phyloP scores from a whole-genome alignment of 2,888 invertebrate species.

The Rotaria magnacalcarata region DNA sequence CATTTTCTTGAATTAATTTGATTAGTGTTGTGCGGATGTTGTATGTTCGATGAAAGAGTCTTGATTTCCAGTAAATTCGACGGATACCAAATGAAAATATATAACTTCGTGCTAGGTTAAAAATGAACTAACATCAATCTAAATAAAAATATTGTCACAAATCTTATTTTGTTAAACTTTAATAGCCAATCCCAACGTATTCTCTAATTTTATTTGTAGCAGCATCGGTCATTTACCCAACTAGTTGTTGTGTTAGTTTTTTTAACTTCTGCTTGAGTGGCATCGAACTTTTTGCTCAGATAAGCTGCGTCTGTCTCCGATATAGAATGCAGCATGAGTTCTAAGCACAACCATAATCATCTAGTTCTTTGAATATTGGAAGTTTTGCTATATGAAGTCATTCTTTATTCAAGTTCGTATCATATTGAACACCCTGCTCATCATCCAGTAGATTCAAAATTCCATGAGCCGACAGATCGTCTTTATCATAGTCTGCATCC shows the following conservation, averaged over 20 bases:
- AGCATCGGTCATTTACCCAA: background rate
- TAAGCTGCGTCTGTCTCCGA: background rate
- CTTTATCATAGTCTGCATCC: background rate
- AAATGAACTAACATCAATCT: too few relatives aligned
- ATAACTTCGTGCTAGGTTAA: too few relatives aligned
- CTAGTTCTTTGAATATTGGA: background rate
- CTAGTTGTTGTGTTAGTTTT: background rate
- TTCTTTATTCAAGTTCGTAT: background rate
- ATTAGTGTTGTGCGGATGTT: too few relatives aligned
- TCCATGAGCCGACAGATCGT: background rate
- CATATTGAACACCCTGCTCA: background rate
- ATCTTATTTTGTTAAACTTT: too few relatives aligned
- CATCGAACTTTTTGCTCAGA: background rate
- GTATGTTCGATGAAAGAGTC: too few relatives aligned
- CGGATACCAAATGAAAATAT: too few relatives aligned
- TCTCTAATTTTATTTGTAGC: background rate
- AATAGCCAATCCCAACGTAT: background rate
- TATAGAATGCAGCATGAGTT: background rate
- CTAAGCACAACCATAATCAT: background rate
- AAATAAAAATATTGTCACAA: too few relatives aligned
- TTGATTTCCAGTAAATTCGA: too few relatives aligned
- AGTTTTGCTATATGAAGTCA: background rate
- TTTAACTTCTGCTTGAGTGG: background rate
- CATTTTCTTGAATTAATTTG: too few relatives aligned
- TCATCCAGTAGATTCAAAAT: background rate